Evolutionary conservation across 2,797 vertebrate genomes (phyloP), one percentile per base, ranked within the genome.

Genomic region (Odontamblyopus lacepedii): DNA sequence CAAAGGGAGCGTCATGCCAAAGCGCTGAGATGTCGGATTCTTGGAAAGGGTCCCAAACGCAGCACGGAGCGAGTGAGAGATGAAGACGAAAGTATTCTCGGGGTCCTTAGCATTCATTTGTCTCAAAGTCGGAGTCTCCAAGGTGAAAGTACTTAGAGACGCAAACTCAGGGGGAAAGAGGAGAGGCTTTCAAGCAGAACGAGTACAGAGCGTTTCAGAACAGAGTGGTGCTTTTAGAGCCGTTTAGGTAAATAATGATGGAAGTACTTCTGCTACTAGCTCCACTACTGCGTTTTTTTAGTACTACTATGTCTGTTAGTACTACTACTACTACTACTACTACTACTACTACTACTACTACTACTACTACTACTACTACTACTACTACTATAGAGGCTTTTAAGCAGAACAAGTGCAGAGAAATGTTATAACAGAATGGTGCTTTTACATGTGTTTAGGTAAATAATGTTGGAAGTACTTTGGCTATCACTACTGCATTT

Each of bases 11-110:
- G 51, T 77, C 71, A 71, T 63, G 71, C 73, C 68, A 62, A 44
- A 26, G 67, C 64, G 78, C 74, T 38, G 76, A 87, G 81, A 84
- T 67, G 67, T 81, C 73, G 71, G 65, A 68, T 74, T 7, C 29
- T 75, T 83, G 79, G 77, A 85, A 32, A 59, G 1, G 0, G n/a
- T 76, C 78, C 80, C 70, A 13, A 1, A 26, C 53, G 26, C 26
- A 44, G 29, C 30, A 79, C 62, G 15, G 64, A 63, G 61, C 18
- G 59, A 61, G 16, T 8, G 59, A n/a, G 38, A 38, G 32, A 38
- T 9, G 27, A 38, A 63, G n/a, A 35, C 23, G n/a, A 35, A 63
- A 48, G 30, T 70, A 38, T 76, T 76, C 69, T 48, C 12, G 50
- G 48, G 13, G 2, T 61, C 16, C 0, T 59, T 35, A 16, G 50